Evolutionary conservation across 2,113 vertebrate genomes (phyloP).

Genomic region (Podocnemis expansa): DNA sequence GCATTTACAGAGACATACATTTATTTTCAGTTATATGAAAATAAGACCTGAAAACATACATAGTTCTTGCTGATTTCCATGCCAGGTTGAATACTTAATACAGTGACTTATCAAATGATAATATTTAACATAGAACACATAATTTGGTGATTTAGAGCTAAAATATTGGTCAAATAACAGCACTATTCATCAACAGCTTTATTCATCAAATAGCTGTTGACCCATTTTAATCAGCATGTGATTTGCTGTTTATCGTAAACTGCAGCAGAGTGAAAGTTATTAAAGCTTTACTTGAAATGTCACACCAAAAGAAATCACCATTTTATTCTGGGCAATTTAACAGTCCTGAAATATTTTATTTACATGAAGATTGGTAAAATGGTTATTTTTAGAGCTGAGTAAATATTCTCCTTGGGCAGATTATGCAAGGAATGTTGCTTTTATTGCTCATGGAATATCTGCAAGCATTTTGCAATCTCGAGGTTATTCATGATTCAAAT

Average conservation of each 20-base stretch:
- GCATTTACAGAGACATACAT: constrained; percentile 42
- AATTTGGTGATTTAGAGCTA: neutral
- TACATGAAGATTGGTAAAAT: neutral
- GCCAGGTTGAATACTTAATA: neutral
- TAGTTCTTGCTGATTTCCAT: neutral
- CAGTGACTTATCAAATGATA: neutral
- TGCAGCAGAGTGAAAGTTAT: neutral
- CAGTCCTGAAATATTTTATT: neutral
- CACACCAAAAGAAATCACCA: neutral
- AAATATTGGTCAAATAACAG: neutral
- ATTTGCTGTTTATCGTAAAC: neutral
- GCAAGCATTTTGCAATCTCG: neutral
- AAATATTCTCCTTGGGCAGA: neutral
- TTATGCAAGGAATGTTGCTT: neutral
- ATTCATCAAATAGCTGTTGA: constrained; percentile 1
- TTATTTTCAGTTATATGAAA: neutral
- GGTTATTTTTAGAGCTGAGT: neutral
- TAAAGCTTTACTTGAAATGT: neutral
- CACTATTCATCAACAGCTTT: neutral
- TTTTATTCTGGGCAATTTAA: neutral
- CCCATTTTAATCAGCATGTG: neutral
- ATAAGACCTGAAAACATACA: neutral
- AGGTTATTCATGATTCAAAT: accelerated
- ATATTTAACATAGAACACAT: neutral
- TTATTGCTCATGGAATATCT: neutral